Evolutionary conservation across 2,888 invertebrate species (phyloP), one percentile per base, ranked within the genome.

Genomic region (Noctuana brunneofusca): DNA sequence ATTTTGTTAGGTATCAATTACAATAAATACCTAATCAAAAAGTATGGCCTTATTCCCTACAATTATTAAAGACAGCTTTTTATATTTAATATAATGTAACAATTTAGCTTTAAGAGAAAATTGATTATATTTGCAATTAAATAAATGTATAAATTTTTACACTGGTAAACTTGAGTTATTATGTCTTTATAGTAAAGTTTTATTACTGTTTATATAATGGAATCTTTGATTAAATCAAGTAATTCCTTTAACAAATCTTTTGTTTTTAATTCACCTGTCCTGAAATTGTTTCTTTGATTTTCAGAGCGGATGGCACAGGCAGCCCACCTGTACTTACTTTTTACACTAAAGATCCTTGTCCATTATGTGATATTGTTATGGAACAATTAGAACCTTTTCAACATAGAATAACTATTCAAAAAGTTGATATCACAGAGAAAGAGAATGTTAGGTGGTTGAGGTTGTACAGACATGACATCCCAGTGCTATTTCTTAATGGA

Each of bases 401-500:
- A 69, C 85, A 93, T 63, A 92, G 93, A 75, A 93, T 96, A 75
- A 79, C 89, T 35, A 92, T 97, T 67, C 87, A 95, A 79, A 94
- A 95, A 82, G 93, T 97, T 55, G 95, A 96, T 82, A 97, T 98
- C 54, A 94, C 94, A 14, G 89, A 92, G 53, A 93, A 93, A 76
- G 95, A 94, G 74, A 97, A 97, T 83, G 77, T 95, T 35, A 89
- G 93, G 58, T 97, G 95, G 93, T 87, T 95, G 64, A 92, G 94
- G 65, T 87, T 96, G 50, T 98, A 97, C 77, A 93, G 95, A 68
- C 93, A 95, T 78, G 97, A 98, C 78, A 97, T 98, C 76, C 97
- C 98, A 46, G 97, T 98, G 8, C 84, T 98, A 70, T 97, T 97
- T 84, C 90, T 97, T 6, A 95, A 97, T 86, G 96, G 95, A 4